Evolutionary conservation across 92 coral and sea anemone genomes (phyloP).

Genomic region (Porites divaricata): DNA sequence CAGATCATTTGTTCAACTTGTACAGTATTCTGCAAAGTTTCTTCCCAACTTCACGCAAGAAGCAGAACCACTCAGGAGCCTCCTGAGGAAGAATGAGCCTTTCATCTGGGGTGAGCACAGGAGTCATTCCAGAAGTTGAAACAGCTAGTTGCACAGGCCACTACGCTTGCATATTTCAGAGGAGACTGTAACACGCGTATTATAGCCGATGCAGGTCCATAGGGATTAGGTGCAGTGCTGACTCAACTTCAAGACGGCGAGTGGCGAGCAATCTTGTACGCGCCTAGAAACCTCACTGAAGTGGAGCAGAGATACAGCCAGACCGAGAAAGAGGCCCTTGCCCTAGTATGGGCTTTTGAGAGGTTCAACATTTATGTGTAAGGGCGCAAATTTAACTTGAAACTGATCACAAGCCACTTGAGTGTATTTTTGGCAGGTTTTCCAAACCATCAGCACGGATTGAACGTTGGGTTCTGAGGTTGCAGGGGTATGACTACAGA

Average conservation of each 20-base stretch:
- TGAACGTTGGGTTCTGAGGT: constrained; percentile 36
- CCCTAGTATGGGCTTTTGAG: constrained; percentile 59
- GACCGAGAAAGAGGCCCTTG: constrained; percentile 61
- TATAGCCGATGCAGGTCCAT: constrained; percentile 63
- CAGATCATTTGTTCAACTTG: constrained; percentile 53
- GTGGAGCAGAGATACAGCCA: constrained; percentile 49
- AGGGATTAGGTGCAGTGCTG: constrained; percentile 50
- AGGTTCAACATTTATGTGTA: constrained; percentile 60
- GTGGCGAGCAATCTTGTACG: constrained; percentile 59
- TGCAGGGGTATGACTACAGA: constrained; percentile 44
- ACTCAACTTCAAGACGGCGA: constrained; percentile 46
- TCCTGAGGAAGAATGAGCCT: constrained; percentile 49
- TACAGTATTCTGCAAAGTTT: constrained; percentile 56
- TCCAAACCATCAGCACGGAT: constrained; percentile 42
- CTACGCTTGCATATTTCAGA: constrained; percentile 59
- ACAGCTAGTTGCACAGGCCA: constrained; percentile 38
- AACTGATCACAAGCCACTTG: constrained; percentile 58
- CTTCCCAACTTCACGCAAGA: constrained; percentile 54
- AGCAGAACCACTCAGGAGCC: constrained; percentile 56
- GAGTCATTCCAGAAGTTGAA: constrained; percentile 66
- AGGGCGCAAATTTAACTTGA: constrained; percentile 58
- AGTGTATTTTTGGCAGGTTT: constrained; percentile 41
- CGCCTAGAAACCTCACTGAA: constrained; percentile 57
- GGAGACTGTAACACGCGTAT: constrained; percentile 49
- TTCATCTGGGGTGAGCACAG: constrained; percentile 56